Conservation (phyloP, 2,888 invertebrate species). For the Marasmarcha lunaedactyla region DNA sequence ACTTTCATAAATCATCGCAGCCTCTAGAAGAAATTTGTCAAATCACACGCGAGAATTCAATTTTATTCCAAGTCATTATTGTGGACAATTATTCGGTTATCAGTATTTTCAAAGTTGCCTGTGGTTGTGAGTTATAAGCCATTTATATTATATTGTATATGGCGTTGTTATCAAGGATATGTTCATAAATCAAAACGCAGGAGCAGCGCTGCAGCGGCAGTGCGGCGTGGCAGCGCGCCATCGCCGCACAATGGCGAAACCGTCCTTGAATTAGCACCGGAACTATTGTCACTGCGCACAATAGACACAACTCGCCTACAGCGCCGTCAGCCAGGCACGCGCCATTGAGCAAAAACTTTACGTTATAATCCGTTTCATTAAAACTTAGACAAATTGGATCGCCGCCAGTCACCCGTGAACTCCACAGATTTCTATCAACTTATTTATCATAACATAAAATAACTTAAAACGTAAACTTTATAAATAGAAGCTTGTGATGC, state of each 20-base stretch:
- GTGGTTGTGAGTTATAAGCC: too few species aligned
- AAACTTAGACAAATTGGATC: too few species aligned
- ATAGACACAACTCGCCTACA: constrained; percentile 54
- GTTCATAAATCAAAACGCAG: constrained; percentile 7
- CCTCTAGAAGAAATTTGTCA: constrained; percentile 30
- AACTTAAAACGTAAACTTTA: too few species aligned
- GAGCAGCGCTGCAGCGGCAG: constrained; percentile 15
- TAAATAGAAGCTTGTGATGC: too few species aligned
- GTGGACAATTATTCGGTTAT: too few species aligned
- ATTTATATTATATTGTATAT: too few species aligned
- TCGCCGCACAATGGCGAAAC: constrained; percentile 38
- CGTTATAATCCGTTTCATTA: constrained; percentile 8
- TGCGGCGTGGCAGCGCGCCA: constrained; percentile 25
- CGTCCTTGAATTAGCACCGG: constrained; percentile 63
- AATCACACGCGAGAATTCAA: constrained; percentile 14
- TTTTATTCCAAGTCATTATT: too few species aligned
- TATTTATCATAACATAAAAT: too few species aligned
- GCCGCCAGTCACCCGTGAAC: too few species aligned
- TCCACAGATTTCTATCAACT: too few species aligned
- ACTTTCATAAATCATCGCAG: constrained; percentile 40
- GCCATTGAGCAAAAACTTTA: constrained; percentile 31
- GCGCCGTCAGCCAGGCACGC: constrained; percentile 37
- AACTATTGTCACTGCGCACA: constrained; percentile 56
- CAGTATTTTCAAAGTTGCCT: too few species aligned
- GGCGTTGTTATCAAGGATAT: constrained; percentile 5